Evolutionary conservation across 2,113 vertebrate genomes (phyloP), one percentile per base, ranked within the genome.

Genomic region (Paracanthobrama guichenoti): DNA sequence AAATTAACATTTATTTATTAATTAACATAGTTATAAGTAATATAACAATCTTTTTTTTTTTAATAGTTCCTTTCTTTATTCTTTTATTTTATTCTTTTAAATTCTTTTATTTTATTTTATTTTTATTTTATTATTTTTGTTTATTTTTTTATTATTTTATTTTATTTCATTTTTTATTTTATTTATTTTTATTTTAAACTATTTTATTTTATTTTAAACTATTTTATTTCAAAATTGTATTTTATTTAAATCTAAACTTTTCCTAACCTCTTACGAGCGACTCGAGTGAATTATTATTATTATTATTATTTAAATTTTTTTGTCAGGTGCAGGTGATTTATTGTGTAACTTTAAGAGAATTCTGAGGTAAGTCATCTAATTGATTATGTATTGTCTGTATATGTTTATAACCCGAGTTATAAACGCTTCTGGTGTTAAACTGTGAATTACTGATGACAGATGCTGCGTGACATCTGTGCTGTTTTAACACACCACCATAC

Each of bases 371-470:
- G 16, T 18, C 53, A 20, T 62, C n/a, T 73, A 3, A 80, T 73
- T n/a, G n/a, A 81, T 31, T 39, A 62, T 80, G 53, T 48, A 69
- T 77, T 39, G 2, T 4, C 31, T 48, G 71, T 1, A 50, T n/a
- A n/a, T n/a, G n/a, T n/a, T n/a, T n/a, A n/a, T n/a, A 24, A 35
- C 22, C 64, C 20, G 53, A 39, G 59, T 39, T 26, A 11, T 73
- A 57, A 75, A 75, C 6, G 39, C 31, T n/a, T 50, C 26, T 24
- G 16, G 12, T 46, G n/a, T 80, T 80, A 79, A 50, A 74, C 42
- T 24, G 44, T 74, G 31, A 84, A 84, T 84, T 62, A 39, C 39
- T 64, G 3, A 28, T 60, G 9, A 75, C 69, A 44, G 55, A 60
- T 13, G 55, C 24, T 31, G 24, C 18, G 26, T 55, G 74, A 53